Base-by-base conservation (phyloP, 2,888 invertebrate genomes). In the Drosophila mercatorum region DNA sequence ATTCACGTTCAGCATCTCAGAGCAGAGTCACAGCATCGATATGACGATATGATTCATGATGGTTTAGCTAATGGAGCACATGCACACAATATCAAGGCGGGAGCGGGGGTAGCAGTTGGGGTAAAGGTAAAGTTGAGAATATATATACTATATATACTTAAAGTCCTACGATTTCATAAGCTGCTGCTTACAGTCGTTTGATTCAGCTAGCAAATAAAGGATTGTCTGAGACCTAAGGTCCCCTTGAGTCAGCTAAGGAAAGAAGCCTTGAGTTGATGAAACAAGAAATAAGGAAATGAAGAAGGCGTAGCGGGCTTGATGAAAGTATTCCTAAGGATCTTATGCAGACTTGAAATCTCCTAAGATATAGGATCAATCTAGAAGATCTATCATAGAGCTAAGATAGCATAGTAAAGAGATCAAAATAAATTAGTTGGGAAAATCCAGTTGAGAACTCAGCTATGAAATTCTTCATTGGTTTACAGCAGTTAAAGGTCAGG, bases 31-130 rank as follows among this genome's bases (percentile, higher is more conserved):
- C 5, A 43, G 43, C 34, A 36, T 46, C 26, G 34, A 46, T 44
- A 17, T 58, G 34, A 34, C n/a, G 59, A 22, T 22, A 22, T 22
- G 22, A 22, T 6, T 6, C 34, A 51, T 34, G 34, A 36, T 36
- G 36, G 8, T 36, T 22, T 8, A 36, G 34, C 8, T 22, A 52
- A 22, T 6, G 36, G 26, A 8, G 4, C 38, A 26, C 52, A 53
- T 53, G 52, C 52, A 38, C 38, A 38, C 52, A 53, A 53, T 38
- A 53, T 26, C 31, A 38, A 38, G 52, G 26, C 26, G 38, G 52
- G 34, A 14, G 14, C 22, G 38, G 14, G 14, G 31, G 10, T 17
- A 0, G 1, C n/a, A 31, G 49, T n/a, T 5, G 10, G 3, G 47
- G 28, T 26, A 12, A 46, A 3, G 22, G 12, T 47, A 28, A 47